Conservation (phyloP, 2,113 vertebrate genomes). For the Misgurnus anguillicaudatus region DNA sequence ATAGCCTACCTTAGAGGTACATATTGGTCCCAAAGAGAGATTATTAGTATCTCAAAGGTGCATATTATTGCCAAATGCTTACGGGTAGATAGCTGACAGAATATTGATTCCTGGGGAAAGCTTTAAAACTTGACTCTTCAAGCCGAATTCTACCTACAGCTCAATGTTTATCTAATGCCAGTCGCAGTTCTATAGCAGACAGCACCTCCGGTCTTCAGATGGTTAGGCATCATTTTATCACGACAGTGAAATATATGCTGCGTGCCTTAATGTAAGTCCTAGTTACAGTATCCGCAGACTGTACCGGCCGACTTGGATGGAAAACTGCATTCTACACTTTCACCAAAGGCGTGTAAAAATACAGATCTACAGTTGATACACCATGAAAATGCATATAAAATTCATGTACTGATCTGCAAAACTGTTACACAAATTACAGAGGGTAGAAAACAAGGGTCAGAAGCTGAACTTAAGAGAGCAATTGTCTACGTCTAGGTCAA, state of each 20-base stretch:
- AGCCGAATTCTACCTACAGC: slow-evolving; percentile 44
- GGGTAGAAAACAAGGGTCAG: background rate
- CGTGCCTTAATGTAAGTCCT: slow-evolving; percentile 26
- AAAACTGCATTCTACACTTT: slow-evolving; percentile 32
- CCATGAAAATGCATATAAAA: slow-evolving; percentile 1
- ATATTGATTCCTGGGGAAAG: too few species aligned
- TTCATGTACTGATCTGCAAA: background rate
- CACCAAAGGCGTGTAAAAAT: background rate
- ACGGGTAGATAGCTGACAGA: too few species aligned
- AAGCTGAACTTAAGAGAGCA: background rate
- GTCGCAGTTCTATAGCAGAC: slow-evolving; percentile 57
- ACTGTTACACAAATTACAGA: background rate
- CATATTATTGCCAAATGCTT: too few species aligned
- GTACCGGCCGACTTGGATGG: slow-evolving; percentile 13
- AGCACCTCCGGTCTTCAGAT: slow-evolving; percentile 63
- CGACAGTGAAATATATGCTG: slow-evolving; percentile 37
- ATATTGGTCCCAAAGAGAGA: too few species aligned
- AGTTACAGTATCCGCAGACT: slow-evolving; percentile 5
- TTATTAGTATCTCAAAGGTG: too few species aligned
- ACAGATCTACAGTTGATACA: background rate
- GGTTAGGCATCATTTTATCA: slow-evolving; percentile 43
- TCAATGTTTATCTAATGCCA: slow-evolving; percentile 68
- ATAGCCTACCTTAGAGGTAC: too few species aligned
- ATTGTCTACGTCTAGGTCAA: background rate
- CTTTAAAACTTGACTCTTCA: background rate